Evolutionary conservation across 2,113 vertebrate genomes (phyloP).

Genomic region (Thryonomys swinderianus): DNA sequence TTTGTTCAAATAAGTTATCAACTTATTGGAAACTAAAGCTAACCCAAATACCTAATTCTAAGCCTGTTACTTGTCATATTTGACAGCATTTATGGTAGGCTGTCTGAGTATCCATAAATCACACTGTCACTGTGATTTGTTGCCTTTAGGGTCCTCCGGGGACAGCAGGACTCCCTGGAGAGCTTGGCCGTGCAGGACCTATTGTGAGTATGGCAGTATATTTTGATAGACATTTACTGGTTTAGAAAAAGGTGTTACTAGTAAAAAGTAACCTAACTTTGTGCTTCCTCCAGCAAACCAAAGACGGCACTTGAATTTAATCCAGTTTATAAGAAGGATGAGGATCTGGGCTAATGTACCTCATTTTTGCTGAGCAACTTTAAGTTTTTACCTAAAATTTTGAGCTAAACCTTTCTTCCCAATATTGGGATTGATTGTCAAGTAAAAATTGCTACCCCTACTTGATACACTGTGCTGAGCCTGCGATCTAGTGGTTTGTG

Average conservation of each 20-base stretch:
- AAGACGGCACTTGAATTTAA: not conserved
- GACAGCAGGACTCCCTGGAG: constrained; percentile 93
- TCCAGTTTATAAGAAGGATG: not conserved
- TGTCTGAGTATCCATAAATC: not conserved
- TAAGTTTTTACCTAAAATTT: not conserved
- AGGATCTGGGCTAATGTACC: not conserved
- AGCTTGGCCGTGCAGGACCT: constrained; percentile 92
- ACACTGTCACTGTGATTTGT: constrained; percentile 42
- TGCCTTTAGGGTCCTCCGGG: constrained; percentile 92
- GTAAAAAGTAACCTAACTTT: not conserved
- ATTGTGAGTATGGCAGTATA: constrained; percentile 89
- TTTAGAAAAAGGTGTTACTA: not conserved
- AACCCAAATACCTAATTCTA: not conserved
- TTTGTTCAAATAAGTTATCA: constrained; percentile 13
- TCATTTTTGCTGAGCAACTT: constrained; percentile 19
- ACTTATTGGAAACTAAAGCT: constrained; percentile 3
- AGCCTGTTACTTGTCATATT: not conserved
- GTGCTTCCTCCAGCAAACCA: not conserved
- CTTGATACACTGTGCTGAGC: not conserved
- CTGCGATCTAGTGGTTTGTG: not conserved
- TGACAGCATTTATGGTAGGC: not conserved
- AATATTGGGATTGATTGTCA: not conserved
- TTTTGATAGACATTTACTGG: constrained; percentile 66
- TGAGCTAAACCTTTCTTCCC: constrained; percentile 11
- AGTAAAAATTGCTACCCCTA: not conserved